Evolutionary conservation across 2,113 vertebrate genomes (phyloP).

Genomic region (Takifugu bimaculatus): DNA sequence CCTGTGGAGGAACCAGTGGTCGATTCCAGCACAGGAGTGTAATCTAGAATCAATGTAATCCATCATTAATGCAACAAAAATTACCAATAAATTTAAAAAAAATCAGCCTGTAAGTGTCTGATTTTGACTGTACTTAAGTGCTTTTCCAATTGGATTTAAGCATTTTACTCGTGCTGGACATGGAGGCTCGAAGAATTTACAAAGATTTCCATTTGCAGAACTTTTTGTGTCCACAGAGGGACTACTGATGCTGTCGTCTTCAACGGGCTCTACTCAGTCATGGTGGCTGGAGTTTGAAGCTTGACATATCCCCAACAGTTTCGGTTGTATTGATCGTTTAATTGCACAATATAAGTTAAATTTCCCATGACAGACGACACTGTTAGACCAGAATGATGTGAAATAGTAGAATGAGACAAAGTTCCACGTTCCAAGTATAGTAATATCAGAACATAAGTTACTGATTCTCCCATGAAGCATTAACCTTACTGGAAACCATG

Average conservation of each 20-base stretch:
- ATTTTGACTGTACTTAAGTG: no score
- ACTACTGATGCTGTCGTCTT: no score
- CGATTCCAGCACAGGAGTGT: constrained; percentile 2
- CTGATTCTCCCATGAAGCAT: no score
- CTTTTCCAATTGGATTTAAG: no score
- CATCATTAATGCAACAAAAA: background rate
- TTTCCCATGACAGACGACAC: constrained; percentile 55
- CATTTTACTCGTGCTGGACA: no score
- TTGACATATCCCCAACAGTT: constrained; percentile 43
- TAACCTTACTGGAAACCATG: background rate
- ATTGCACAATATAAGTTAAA: constrained; percentile 52
- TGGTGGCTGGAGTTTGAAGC: constrained; percentile 33
- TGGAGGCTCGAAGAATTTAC: no score
- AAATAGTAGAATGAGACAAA: constrained; percentile 32
- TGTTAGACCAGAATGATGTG: constrained; percentile 8
- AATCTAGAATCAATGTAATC: constrained; percentile 16
- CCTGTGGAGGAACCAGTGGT: background rate
- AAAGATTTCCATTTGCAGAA: background rate
- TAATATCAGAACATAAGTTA: no score
- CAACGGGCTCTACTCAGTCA: constrained; percentile 32
- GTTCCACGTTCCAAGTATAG: background rate
- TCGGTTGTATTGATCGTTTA: constrained; percentile 54
- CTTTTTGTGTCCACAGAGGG: constrained; percentile 29
- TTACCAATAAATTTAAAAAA: no score
- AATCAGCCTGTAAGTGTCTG: no score